phyloP scores from a whole-genome alignment of 1,140 invertebrate genomes.

The Mizuhopecten yessoensis region DNA sequence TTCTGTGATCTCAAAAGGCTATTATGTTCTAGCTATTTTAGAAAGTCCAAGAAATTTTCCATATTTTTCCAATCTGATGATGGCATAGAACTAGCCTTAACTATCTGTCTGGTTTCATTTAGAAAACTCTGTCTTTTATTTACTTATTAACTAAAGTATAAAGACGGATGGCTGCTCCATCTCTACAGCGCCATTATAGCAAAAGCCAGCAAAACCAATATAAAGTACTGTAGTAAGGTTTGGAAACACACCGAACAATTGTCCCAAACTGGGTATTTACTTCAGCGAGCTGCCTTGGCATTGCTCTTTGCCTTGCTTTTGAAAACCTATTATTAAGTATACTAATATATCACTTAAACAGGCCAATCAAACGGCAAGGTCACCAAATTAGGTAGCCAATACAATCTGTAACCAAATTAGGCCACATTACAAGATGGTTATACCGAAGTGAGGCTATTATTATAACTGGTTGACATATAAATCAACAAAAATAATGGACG shows the following conservation, averaged over 20 bases:
- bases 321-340: background rate
- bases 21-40: too few species aligned
- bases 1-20: too few species aligned
- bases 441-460: background rate
- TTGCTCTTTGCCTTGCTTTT: background rate
- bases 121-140: too few species aligned
- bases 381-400: slow-evolving; percentile 6
- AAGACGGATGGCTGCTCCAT: too few species aligned
- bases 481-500: background rate
- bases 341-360: background rate
- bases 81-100: too few species aligned
- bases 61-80: too few species aligned
- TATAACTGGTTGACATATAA: slow-evolving; percentile 10
- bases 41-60: too few species aligned
- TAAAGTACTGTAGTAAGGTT: background rate
- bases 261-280: background rate
- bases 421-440: background rate
- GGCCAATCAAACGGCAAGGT: background rate
- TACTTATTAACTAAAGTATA: too few species aligned
- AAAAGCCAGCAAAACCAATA: background rate
- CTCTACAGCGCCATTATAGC: too few species aligned
- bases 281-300: background rate
- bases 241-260: background rate
- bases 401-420: background rate
- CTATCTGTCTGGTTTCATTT: too few species aligned